These are phyloP conservation scores for Odocoileus virginianus DNA, from an alignment of 2,113 vertebrate genomes.

Conservation along the genomic window DNA sequence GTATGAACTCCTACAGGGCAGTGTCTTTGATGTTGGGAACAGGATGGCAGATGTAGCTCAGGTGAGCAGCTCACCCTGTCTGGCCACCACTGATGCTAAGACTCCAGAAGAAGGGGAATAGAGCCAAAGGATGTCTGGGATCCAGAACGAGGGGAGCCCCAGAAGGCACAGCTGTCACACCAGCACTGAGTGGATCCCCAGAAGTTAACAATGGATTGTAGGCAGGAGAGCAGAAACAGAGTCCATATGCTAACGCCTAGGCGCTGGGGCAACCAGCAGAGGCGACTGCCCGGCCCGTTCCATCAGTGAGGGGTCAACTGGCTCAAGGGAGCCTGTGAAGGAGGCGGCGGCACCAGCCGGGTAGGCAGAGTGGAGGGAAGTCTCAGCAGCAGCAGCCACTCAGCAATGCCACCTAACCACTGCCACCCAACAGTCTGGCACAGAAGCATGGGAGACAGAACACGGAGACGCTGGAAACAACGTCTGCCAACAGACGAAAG, in stretches of 20 bases:
- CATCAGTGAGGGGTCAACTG: not conserved
- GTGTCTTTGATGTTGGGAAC: not conserved
- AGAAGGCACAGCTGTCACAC: not conserved
- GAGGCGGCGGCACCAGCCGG: not conserved
- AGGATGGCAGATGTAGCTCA: not conserved
- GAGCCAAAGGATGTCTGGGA: not conserved
- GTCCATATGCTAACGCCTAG: not conserved
- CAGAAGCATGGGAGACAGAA: not conserved
- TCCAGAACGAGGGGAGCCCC: not conserved
- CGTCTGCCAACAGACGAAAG: not conserved
- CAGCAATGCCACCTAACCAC: not conserved
- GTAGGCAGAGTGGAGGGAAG: not conserved
- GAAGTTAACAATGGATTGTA: not conserved
- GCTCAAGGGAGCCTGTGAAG: not conserved
- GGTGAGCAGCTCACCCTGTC: not conserved
- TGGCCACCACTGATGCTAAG: not conserved
- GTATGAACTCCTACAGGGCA: not conserved
- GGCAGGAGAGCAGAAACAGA: not conserved
- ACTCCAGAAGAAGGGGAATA: not conserved
- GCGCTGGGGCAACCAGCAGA: not conserved
- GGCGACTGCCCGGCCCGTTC: not conserved
- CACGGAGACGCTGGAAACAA: not conserved
- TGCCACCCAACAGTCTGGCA: not conserved
- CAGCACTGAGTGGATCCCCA: not conserved
- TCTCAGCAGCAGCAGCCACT: not conserved